Conservation (phyloP, 2,113 vertebrate genomes). For the Centropus bengalensis region DNA sequence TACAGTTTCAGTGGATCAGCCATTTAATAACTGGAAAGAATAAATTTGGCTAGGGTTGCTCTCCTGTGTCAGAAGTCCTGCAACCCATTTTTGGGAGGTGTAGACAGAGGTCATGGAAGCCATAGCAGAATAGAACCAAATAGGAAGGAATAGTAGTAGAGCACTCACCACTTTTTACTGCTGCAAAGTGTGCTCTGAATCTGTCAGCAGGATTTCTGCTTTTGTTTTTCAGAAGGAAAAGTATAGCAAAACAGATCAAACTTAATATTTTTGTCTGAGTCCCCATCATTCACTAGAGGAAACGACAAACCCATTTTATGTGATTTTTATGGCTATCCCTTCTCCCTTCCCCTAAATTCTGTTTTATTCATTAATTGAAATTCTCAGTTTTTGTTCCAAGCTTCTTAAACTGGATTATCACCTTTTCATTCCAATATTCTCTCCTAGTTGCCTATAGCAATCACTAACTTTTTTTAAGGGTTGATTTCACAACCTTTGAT, state of each 20-base stretch:
- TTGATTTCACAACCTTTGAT: conserved; percentile 54
- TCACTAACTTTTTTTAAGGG: neutral
- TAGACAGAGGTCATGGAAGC: conserved; percentile 75
- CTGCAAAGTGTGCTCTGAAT: conserved; percentile 71
- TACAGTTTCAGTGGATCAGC: neutral
- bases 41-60: neutral
- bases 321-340: conserved; percentile 41
- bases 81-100: conserved; percentile 71
- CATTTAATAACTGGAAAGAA: neutral
- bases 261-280: conserved; percentile 53
- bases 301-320: conserved; percentile 55
- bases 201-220: conserved; percentile 76
- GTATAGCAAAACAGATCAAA: conserved; percentile 69
- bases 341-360: conserved; percentile 28
- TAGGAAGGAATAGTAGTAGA: conserved; percentile 41
- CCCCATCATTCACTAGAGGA: conserved; percentile 53
- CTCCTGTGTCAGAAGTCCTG: conserved; percentile 63
- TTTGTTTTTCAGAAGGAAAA: conserved; percentile 61
- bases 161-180: conserved; percentile 59
- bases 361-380: conserved; percentile 38
- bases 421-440: conserved; percentile 40
- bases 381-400: conserved; percentile 21
- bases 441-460: neutral
- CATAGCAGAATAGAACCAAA: conserved; percentile 54
- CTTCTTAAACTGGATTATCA: conserved; percentile 57